Conservation (phyloP, 2,888 invertebrate genomes). For the Spilosoma lubricipeda region DNA sequence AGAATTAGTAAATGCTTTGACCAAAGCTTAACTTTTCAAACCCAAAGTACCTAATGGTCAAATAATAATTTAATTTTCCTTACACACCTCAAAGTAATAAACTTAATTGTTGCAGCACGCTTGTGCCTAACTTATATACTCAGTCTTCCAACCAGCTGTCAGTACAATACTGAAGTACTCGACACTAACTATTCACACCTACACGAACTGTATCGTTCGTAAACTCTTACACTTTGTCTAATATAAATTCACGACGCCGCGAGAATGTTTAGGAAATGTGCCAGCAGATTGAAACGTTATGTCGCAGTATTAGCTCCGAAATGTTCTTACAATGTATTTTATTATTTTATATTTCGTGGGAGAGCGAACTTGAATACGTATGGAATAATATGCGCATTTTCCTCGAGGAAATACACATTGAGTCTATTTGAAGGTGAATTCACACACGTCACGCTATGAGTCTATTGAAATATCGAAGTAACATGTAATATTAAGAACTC, state of each 20-base stretch:
- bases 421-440: conserved; percentile 4
- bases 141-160: conserved; percentile 17
- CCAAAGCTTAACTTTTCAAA: not conserved
- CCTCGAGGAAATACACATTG: conserved; percentile 1
- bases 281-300: conserved; percentile 51
- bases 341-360: conserved; percentile 27
- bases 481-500: not conserved
- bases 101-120: conserved; percentile 1
- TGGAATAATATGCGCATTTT: conserved; percentile 7
- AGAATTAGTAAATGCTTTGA: not conserved
- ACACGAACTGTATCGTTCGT: conserved; percentile 8
- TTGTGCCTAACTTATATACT: not conserved
- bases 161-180: not conserved
- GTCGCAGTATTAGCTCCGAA: conserved; percentile 45
- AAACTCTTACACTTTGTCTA: conserved; percentile 32
- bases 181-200: conserved; percentile 4
- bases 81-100: not conserved
- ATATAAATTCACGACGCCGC: conserved; percentile 48
- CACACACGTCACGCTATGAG: not conserved
- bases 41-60: not conserved
- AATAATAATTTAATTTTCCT: not conserved
- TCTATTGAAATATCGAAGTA: not conserved
- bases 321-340: conserved; percentile 52
- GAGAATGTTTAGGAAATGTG: conserved; percentile 52
- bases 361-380: conserved; percentile 18